Base-by-base conservation (phyloP, 2,113 vertebrate species). In the Osmerus mordax region DNA sequence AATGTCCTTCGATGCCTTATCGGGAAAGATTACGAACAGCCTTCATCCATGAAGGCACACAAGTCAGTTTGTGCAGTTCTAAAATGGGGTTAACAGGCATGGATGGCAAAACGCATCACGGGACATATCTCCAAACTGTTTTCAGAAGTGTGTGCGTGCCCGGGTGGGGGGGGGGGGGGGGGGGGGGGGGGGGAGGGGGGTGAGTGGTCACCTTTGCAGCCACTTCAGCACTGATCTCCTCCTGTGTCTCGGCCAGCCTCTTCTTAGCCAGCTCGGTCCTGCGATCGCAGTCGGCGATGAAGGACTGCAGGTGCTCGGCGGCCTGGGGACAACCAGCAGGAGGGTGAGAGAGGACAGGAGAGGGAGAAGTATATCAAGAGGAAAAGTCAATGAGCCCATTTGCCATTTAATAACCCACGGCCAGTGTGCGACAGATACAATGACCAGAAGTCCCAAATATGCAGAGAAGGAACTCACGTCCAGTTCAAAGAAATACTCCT, bases 221-320 rank as follows among this genome's bases (percentile, higher is more conserved):
- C 47, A 99, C 97, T 92, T 99, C 97, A 69, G 97, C 97, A 29
- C 96, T 99, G 85, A 99, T 99, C 88, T 99, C 97, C 82, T 99
- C 96, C 82, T 99, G 97, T 7, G 97, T 99, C 91, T 99, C 97
- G 47, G 95, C 96, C 77, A 99, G 90, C 85, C 97, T 93, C 88
- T 99, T 99, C 89, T 99, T 99, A 51, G 97, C 96, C 78, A 99
- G 92, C 88, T 99, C 97, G 53, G 97, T 99, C 83, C 96, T 93
- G 80, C 97, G 89, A 85, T 99, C 97, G 52, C 97, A 99, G 87
- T 99, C 97, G 15, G 96, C 95, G 68, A 99, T 99, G 82, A 99
- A 99, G 56, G 97, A 98, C 86, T 99, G 96, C 82, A 99, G 92
- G 83, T 99, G 97, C 85, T 99, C 97, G 74, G 96, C 94, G 67